Evolutionary conservation across 2,888 invertebrate species (phyloP), one percentile per base, ranked within the genome.

Genomic region (Machimus rusticus): DNA sequence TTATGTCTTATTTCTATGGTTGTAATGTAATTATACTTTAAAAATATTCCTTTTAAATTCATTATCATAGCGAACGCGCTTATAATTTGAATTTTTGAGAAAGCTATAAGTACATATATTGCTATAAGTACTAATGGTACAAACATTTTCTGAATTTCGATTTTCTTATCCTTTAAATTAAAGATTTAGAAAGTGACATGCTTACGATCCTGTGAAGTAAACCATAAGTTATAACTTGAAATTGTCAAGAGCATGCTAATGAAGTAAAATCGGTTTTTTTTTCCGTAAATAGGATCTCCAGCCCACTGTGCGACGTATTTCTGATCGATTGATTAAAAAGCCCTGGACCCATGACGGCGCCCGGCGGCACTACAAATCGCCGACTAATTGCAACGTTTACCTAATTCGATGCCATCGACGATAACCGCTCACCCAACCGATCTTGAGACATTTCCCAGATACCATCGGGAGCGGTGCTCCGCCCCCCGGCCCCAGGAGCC

Each of bases 351-450:
- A 19, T 57, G 86, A 86, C 76, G 74, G 86, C 34, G 34, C 37
- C 55, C 46, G 57, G 23, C 77, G 37, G 86, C 55, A 86, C 77
- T 37, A 86, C 86, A 86, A 86, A 86, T 86, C 51, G 55, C 37
- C 57, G 46, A 57, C 77, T 86, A 86, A 86, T 55, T 78, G 57
- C 46, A 77, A 31, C 51, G 86, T 86, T 86, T 78, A 77, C 77
- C 37, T 77, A 86, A 78, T 74, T 51, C 77, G 86, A 86, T 86
- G 57, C 78, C 46, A 86, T 28, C 37, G 39, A 37, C 16, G 78
- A 81, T 81, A 81, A n/a, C 5, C n/a, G 51, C 19, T n/a, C 51
- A n/a, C n/a, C 37, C 37, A 16, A 28, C 31, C 4, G 43, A 31
- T 34, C 16, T 37, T 39, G 77, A 37, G 77, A 34, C 28, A 39